Evolutionary conservation across 2,888 invertebrate genomes (phyloP).

Genomic region (Rhamnusium bicolor): DNA sequence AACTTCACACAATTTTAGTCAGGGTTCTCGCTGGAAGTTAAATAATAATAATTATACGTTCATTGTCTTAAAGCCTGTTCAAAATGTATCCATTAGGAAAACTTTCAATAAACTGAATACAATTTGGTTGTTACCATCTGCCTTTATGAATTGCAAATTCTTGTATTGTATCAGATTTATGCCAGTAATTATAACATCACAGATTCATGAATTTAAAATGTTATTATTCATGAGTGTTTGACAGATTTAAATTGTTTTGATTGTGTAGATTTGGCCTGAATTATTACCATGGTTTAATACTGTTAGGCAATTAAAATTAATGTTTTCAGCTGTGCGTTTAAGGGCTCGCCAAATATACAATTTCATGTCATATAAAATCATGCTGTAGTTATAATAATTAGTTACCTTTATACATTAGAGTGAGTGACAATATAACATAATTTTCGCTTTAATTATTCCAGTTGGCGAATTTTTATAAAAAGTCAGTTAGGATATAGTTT

Average conservation of each 20-base stretch:
- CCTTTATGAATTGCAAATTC: constrained; percentile 30
- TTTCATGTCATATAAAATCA: too few species aligned
- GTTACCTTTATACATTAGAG: too few species aligned
- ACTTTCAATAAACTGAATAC: constrained; percentile 30
- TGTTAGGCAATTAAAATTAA: background rate
- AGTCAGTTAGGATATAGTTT: too few species aligned
- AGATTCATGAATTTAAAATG: constrained; percentile 16
- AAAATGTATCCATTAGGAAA: constrained; percentile 34
- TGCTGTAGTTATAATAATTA: too few species aligned
- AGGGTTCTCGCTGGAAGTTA: constrained; percentile 12
- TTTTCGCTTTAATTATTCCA: too few species aligned
- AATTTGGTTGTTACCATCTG: constrained; percentile 25
- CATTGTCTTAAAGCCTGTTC: constrained; percentile 17
- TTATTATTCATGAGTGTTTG: constrained; percentile 19
- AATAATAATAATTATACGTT: constrained; percentile 29
- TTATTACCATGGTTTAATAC: background rate
- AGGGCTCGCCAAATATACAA: too few species aligned
- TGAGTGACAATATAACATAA: too few species aligned
- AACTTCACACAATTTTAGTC: constrained; percentile 18
- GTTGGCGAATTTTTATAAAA: too few species aligned
- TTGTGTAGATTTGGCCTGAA: background rate
- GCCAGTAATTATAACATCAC: constrained; percentile 26
- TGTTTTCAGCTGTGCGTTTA: background rate
- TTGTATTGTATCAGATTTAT: constrained; percentile 30
- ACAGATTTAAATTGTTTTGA: constrained; percentile 11